Conservation (phyloP, 2,888 invertebrate species). For the Maniola hyperantus region DNA sequence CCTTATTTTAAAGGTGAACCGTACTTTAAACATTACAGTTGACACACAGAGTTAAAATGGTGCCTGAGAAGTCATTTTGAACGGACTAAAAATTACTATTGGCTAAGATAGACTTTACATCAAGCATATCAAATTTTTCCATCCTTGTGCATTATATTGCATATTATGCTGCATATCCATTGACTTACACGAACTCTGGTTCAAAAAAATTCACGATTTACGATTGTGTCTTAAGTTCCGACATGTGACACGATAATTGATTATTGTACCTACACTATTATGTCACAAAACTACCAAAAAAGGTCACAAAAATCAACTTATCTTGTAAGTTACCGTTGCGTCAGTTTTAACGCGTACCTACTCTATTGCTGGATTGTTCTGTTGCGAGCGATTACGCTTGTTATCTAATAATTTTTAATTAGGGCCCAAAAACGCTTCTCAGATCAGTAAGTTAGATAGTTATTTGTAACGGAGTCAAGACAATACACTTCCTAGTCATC, state of each 20-base stretch:
- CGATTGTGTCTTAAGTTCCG: too few relatives aligned
- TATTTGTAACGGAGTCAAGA: slow-evolving; percentile 28
- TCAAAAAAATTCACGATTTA: too few relatives aligned
- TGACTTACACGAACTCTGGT: too few relatives aligned
- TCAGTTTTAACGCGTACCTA: slow-evolving; percentile 5
- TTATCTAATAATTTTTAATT: slow-evolving; percentile 22
- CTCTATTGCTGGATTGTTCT: not conserved
- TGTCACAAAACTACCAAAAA: not conserved
- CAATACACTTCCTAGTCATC: slow-evolving; percentile 37
- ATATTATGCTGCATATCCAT: too few relatives aligned
- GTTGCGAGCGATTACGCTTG: not conserved
- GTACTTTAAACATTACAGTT: too few relatives aligned
- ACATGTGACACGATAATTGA: not conserved
- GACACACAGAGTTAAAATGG: too few relatives aligned
- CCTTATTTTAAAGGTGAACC: too few relatives aligned
- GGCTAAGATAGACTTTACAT: too few relatives aligned
- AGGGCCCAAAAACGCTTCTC: slow-evolving; percentile 7
- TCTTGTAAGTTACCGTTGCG: slow-evolving; percentile 2
- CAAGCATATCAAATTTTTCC: too few relatives aligned
- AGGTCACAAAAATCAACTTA: slow-evolving; percentile 6
- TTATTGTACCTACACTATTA: not conserved
- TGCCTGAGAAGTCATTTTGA: too few relatives aligned
- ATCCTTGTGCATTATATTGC: too few relatives aligned
- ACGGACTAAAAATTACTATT: too few relatives aligned
- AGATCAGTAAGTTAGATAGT: slow-evolving; percentile 12